Conservation (phyloP, 2,113 vertebrate genomes). For the Zingel zingel region DNA sequence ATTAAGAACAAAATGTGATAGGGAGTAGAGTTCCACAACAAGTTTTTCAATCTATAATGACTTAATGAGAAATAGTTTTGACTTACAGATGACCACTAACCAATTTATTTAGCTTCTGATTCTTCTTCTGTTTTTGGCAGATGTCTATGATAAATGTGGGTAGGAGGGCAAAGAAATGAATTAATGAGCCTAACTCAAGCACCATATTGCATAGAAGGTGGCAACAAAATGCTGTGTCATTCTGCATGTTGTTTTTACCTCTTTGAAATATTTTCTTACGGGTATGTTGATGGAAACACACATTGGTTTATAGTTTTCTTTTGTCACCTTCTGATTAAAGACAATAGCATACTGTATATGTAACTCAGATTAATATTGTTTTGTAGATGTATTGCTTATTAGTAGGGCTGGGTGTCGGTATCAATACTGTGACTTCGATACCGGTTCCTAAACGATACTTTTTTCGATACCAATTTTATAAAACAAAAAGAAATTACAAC, state of each 20-base stretch:
- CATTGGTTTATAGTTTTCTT: no score
- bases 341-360: background rate
- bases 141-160: background rate
- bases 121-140: background rate
- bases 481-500: no score
- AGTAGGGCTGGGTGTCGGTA: no score
- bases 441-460: no score
- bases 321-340: background rate
- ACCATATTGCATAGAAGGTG: background rate
- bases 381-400: background rate
- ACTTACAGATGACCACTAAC: background rate
- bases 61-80: background rate
- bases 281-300: background rate
- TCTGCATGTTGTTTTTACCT: background rate
- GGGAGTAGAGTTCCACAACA: background rate
- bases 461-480: no score
- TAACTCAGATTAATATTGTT: background rate
- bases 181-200: background rate
- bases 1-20: background rate
- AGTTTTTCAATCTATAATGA: background rate
- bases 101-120: background rate
- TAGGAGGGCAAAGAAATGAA: background rate
- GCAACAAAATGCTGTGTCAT: background rate
- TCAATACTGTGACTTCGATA: no score
- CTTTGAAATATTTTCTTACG: background rate